These are phyloP conservation scores for Streptopelia turtur DNA, from an alignment of 2,797 vertebrate genomes.

Conservation along the genomic window DNA sequence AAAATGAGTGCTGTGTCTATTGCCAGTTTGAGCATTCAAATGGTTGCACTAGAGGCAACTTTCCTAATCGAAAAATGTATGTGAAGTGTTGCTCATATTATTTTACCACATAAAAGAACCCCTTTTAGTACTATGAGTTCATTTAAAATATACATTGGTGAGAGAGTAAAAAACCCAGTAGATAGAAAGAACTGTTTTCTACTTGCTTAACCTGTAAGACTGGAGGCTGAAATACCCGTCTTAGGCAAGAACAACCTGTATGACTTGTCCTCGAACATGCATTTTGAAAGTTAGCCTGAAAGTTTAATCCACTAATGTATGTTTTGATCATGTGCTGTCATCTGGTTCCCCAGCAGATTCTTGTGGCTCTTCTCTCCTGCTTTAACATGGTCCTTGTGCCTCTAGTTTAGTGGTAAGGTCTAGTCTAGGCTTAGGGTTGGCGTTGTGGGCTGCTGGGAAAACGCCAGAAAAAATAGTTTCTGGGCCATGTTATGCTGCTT, in stretches of 20 bases:
- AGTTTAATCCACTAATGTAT: not conserved
- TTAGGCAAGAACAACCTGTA: not conserved
- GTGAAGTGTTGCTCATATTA: not conserved
- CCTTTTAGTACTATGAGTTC: not conserved
- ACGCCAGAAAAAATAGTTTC: not conserved
- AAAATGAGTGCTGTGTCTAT: not conserved
- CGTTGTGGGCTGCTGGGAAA: not conserved
- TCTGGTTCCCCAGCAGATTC: not conserved
- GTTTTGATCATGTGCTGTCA: not conserved
- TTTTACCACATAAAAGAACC: not conserved
- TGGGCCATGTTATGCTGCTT: not conserved
- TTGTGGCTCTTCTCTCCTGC: not conserved
- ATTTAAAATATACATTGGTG: not conserved
- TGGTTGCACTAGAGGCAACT: not conserved
- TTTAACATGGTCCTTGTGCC: not conserved
- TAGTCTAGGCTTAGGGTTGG: not conserved
- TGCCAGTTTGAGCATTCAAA: not conserved
- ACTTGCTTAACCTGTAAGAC: not conserved
- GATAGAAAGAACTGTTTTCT: not conserved
- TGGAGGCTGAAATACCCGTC: not conserved
- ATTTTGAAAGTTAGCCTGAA: not conserved
- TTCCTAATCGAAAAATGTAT: not conserved
- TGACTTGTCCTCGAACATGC: not conserved
- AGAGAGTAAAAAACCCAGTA: not conserved
- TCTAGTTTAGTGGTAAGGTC: not conserved